Conservation (phyloP, 1,140 invertebrate species). For the Lordiphosa mommai region DNA sequence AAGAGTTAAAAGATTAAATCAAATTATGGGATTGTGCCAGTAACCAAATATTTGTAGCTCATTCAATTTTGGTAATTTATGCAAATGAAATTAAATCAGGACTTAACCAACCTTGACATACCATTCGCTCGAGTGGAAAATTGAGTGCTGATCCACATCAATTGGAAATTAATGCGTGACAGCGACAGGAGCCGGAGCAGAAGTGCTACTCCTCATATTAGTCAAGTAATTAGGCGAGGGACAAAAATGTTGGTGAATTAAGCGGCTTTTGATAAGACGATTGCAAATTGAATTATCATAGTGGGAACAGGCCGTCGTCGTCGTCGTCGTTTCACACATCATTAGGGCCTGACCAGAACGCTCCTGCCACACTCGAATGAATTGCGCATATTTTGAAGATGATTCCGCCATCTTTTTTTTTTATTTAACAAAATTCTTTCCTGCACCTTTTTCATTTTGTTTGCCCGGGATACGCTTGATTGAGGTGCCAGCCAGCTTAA, state of each 20-base stretch:
- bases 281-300: slow-evolving; percentile 26
- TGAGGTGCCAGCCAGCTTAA: slow-evolving; percentile 54
- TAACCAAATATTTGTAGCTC: slow-evolving; percentile 1
- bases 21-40: no score
- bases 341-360: slow-evolving; percentile 52
- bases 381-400: slow-evolving; percentile 44
- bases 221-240: slow-evolving; percentile 30
- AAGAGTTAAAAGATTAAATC: no score
- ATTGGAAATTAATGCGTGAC: slow-evolving; percentile 23
- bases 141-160: slow-evolving; percentile 40
- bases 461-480: no score
- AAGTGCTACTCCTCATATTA: neutral
- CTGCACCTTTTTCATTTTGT: slow-evolving; percentile 22
- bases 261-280: slow-evolving; percentile 33
- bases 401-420: slow-evolving; percentile 31
- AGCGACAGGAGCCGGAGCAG: slow-evolving; percentile 2
- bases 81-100: slow-evolving; percentile 49
- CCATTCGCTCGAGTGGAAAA: slow-evolving; percentile 34
- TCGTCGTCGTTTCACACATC: slow-evolving; percentile 69
- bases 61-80: slow-evolving; percentile 52
- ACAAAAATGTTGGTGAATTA: slow-evolving; percentile 6
- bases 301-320: neutral
- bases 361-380: slow-evolving; percentile 32
- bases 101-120: slow-evolving; percentile 36
- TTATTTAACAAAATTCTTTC: slow-evolving; percentile 5